phyloP scores from a whole-genome alignment of 2,888 invertebrate species.

The Stenodera caucasica region DNA sequence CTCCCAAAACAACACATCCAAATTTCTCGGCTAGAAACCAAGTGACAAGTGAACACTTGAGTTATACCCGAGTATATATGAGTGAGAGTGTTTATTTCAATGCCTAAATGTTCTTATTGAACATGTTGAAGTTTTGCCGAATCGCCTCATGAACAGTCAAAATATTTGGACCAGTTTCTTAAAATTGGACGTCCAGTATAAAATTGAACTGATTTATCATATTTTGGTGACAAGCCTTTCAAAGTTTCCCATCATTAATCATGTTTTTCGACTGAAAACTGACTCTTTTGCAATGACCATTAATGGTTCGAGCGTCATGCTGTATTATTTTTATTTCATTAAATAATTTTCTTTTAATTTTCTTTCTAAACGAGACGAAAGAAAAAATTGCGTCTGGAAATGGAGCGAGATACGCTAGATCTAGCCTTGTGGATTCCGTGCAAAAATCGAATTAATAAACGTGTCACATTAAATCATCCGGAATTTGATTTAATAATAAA shows the following conservation, averaged over 20 bases:
- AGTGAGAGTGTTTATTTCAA: no score
- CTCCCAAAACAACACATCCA: no score
- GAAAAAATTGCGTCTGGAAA: background rate
- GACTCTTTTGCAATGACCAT: background rate
- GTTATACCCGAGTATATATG: no score
- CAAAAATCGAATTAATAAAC: conserved; percentile 13
- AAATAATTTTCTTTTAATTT: background rate
- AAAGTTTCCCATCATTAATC: background rate
- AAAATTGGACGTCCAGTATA: no score
- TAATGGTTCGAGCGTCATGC: no score
- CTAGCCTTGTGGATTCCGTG: background rate
- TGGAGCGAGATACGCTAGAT: background rate
- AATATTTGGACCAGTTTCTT: no score
- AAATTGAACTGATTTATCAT: background rate
- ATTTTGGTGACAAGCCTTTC: background rate
- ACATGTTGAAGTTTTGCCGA: no score
- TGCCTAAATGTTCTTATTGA: no score
- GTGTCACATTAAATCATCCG: conserved; percentile 11
- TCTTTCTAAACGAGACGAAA: background rate
- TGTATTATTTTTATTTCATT: background rate
- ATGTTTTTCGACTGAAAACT: background rate
- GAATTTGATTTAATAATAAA: conserved; percentile 23
- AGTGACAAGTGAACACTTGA: no score
- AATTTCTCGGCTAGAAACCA: no score
- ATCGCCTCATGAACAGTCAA: no score